Percentiles rank a stretch among this genome's conserved stretches.
Evolutionary conservation across 2,113 vertebrate genomes (phyloP).

Genomic region (Myotis brandtii): DNA sequence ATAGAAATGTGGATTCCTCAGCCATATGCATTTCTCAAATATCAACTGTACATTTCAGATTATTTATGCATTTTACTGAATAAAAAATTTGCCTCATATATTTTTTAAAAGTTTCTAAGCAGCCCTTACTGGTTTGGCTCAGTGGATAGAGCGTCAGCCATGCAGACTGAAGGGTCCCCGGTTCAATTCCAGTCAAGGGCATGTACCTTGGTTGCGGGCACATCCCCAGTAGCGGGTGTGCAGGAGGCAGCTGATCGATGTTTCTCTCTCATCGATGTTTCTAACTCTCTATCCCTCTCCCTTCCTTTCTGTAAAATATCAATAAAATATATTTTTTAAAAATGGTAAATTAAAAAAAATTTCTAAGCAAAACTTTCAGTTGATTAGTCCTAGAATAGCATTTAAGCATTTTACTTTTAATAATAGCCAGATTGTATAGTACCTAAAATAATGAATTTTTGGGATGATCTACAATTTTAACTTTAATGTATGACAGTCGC

Average conservation of each 20-base stretch:
- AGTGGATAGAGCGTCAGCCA: too few species aligned
- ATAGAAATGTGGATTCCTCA: neutral
- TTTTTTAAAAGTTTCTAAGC: neutral
- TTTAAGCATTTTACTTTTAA: slow-evolving; percentile 59
- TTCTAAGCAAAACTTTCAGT: neutral
- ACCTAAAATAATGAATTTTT: slow-evolving; percentile 61
- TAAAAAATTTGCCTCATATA: slow-evolving; percentile 29
- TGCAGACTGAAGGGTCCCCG: too few species aligned
- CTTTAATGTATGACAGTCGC: slow-evolving; percentile 44
- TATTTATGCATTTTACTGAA: slow-evolving; percentile 27
- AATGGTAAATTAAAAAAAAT: neutral
- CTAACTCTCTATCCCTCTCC: too few species aligned
- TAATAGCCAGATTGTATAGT: slow-evolving; percentile 14
- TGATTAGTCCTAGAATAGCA: slow-evolving; percentile 15
- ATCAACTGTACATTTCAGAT: neutral
- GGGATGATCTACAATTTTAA: slow-evolving; percentile 59
- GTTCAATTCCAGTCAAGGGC: too few species aligned
- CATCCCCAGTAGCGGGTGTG: too few species aligned
- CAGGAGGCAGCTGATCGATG: too few species aligned
- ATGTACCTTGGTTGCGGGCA: too few species aligned
- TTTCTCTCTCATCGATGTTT: too few species aligned
- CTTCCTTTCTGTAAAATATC: too few species aligned
- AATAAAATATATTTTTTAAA: too few species aligned
- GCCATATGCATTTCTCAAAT: slow-evolving; percentile 28
- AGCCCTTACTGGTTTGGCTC: too few species aligned